phyloP scores from a whole-genome alignment of 2,888 invertebrate species.

The Noctua fimbriata region DNA sequence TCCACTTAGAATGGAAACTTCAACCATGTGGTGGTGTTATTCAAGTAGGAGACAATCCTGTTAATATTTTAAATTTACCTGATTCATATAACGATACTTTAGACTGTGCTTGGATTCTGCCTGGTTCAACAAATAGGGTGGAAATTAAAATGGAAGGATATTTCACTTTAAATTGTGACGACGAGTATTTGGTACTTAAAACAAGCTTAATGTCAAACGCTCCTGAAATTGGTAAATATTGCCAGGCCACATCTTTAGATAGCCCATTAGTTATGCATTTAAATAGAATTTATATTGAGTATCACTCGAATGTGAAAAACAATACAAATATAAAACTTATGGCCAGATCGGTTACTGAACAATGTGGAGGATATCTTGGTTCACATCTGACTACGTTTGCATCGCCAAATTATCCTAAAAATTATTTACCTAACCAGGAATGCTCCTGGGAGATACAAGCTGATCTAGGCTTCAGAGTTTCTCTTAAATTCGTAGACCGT shows the following conservation, averaged over 20 bases:
- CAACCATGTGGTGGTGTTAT: conserved; percentile 93
- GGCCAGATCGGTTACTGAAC: conserved; percentile 83
- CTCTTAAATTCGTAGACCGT: conserved; percentile 92
- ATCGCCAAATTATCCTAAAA: conserved; percentile 91
- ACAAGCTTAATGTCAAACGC: conserved; percentile 82
- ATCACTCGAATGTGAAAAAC: conserved; percentile 89
- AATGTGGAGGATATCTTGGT: conserved; percentile 93
- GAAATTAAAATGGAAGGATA: conserved; percentile 80
- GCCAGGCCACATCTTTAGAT: conserved; percentile 88
- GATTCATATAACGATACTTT: conserved; percentile 83
- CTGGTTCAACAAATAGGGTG: conserved; percentile 80
- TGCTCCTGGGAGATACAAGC: conserved; percentile 94
- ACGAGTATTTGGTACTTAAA: conserved; percentile 88
- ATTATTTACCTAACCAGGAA: conserved; percentile 93
- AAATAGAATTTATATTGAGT: conserved; percentile 92
- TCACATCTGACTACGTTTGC: conserved; percentile 82
- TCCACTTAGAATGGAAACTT: conserved; percentile 77
- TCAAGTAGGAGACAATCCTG: conserved; percentile 70
- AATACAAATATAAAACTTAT: conserved; percentile 75
- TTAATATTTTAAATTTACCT: conserved; percentile 82
- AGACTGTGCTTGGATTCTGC: conserved; percentile 94
- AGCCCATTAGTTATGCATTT: conserved; percentile 86
- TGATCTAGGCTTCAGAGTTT: conserved; percentile 92
- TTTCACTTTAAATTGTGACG: conserved; percentile 75
- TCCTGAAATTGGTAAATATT: conserved; percentile 91